A percentile compares a stretch with the other conserved stretches of the same genome.
Conservation (phyloP, 1,140 invertebrate genomes). For the Hormaphis cornu region DNA sequence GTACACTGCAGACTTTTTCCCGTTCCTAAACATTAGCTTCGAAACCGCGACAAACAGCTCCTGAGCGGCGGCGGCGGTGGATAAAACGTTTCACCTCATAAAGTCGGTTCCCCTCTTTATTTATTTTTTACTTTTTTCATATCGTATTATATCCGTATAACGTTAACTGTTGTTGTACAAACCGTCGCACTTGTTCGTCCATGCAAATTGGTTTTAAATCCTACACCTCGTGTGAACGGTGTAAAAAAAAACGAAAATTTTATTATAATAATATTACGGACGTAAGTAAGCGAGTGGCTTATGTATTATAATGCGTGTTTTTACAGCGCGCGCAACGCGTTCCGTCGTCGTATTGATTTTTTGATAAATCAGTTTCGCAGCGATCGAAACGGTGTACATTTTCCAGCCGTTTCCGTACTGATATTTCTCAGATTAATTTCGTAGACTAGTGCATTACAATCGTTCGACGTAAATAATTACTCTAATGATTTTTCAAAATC, state of each 20-base stretch:
- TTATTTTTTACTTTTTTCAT: too few species aligned
- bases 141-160: not conserved
- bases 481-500: too few species aligned
- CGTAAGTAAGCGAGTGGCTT: not conserved
- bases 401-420: too few species aligned
- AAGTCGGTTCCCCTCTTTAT: not conserved
- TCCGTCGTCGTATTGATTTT: too few species aligned
- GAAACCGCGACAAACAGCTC: conserved; percentile 19
- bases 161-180: not conserved
- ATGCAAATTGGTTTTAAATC: conserved; percentile 26
- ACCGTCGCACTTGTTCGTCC: not conserved
- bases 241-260: not conserved
- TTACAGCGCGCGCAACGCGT: too few species aligned
- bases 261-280: not conserved
- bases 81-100: conserved; percentile 31
- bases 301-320: too few species aligned
- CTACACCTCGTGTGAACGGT: too few species aligned
- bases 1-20: not conserved
- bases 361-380: too few species aligned
- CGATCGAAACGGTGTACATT: too few species aligned
- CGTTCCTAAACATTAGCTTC: conserved; percentile 23
- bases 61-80: not conserved
- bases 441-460: too few species aligned
- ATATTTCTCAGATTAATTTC: too few species aligned
- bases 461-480: too few species aligned